Conservation (phyloP, 2,888 invertebrate species). For the Lithosia quadra region DNA sequence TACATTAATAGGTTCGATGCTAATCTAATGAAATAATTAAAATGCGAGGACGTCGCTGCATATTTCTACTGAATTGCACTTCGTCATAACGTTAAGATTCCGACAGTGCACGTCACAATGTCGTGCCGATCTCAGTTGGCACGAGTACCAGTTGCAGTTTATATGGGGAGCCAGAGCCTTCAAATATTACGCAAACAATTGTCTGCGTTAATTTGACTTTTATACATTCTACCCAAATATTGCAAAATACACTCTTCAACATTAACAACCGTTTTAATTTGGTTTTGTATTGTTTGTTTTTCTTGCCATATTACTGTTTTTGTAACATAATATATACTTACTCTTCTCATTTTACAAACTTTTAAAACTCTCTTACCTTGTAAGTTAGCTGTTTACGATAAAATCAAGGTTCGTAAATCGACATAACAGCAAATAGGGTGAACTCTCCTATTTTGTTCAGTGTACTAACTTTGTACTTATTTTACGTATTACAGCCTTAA, state of each 20-base stretch:
- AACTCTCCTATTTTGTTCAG: conserved; percentile 56
- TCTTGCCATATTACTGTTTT: not conserved
- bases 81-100: not conserved
- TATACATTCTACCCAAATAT: not conserved
- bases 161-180: not conserved
- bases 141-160: not conserved
- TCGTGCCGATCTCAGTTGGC: not conserved
- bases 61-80: conserved; percentile 9
- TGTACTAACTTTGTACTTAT: conserved; percentile 56
- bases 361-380: conserved; percentile 8
- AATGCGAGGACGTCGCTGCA: no score
- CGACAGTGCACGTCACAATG: not conserved
- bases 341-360: not conserved
- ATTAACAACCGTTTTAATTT: not conserved
- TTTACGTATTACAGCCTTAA: conserved; percentile 58
- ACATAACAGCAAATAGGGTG: conserved; percentile 39
- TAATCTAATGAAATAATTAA: no score
- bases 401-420: conserved; percentile 62
- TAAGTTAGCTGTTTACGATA: conserved; percentile 43
- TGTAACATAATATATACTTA: not conserved
- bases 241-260: not conserved
- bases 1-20: no score
- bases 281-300: not conserved
- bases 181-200: not conserved
- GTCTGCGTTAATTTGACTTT: not conserved